Conservation (phyloP, 2,797 vertebrate genomes). For the Malurus splendens region DNA sequence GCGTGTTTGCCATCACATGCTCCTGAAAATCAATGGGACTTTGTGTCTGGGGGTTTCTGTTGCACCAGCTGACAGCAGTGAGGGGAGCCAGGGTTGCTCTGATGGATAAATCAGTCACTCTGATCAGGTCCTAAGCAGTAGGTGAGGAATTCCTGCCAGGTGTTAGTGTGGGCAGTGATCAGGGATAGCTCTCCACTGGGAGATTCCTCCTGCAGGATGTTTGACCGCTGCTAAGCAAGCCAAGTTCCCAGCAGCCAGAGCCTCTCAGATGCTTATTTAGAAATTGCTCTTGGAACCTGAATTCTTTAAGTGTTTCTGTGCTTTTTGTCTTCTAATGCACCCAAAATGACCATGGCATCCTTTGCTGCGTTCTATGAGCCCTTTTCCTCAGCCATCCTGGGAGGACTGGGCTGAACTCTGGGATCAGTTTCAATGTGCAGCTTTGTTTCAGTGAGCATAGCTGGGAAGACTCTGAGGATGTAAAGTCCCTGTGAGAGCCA, state of each 20-base stretch:
- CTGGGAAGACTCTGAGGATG: not conserved
- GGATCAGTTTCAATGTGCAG: not conserved
- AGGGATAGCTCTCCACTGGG: not conserved
- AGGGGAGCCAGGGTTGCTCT: not conserved
- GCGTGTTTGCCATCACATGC: not conserved
- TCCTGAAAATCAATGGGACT: not conserved
- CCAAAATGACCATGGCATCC: not conserved
- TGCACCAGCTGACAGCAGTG: not conserved
- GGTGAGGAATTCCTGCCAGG: not conserved
- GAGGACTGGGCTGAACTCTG: not conserved
- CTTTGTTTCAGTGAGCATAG: not conserved
- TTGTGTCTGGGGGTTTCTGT: not conserved
- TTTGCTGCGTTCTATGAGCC: not conserved
- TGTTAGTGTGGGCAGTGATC: not conserved
- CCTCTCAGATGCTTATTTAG: not conserved
- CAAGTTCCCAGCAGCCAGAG: accelerated
- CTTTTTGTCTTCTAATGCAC: not conserved
- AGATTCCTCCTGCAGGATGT: not conserved
- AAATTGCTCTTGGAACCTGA: not conserved
- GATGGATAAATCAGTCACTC: not conserved
- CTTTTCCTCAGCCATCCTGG: not conserved
- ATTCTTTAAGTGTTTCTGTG: not conserved
- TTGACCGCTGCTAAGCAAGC: not conserved
- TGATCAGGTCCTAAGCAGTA: not conserved
- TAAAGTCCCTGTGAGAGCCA: not conserved